Conservation (phyloP, 2,797 vertebrate species). For the Etheostoma perlongum region DNA sequence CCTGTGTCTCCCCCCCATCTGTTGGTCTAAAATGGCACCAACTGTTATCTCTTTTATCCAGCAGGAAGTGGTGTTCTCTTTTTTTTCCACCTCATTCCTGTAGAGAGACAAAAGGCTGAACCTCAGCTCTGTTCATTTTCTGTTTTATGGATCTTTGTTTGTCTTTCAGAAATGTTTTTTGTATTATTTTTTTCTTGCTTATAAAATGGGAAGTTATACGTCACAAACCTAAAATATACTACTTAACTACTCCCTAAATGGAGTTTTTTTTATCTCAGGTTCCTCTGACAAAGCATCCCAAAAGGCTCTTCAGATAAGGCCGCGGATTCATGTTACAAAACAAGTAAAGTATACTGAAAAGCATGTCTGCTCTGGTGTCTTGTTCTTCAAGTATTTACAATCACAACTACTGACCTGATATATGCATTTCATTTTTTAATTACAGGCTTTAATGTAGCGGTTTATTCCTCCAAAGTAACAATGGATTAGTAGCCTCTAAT, state of each 20-base stretch:
- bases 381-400: slow-evolving; percentile 50
- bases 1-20: slow-evolving; percentile 35
- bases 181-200: slow-evolving; percentile 67
- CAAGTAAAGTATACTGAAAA: slow-evolving; percentile 85
- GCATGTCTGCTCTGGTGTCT: slow-evolving; percentile 67
- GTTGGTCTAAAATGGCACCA: slow-evolving; percentile 76
- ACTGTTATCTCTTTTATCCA: slow-evolving; percentile 77
- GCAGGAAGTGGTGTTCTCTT: slow-evolving; percentile 71
- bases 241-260: slow-evolving; percentile 79
- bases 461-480: not conserved
- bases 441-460: not conserved
- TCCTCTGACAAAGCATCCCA: slow-evolving; percentile 86
- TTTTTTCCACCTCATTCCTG: slow-evolving; percentile 70
- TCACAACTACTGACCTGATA: not conserved
- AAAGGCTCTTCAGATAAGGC: slow-evolving; percentile 82
- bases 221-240: slow-evolving; percentile 80
- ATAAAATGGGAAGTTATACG: slow-evolving; percentile 73
- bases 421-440: slow-evolving; percentile 2
- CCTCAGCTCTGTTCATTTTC: slow-evolving; percentile 78
- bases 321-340: slow-evolving; percentile 86
- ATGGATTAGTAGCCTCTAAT: not conserved
- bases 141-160: slow-evolving; percentile 71
- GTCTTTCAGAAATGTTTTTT: slow-evolving; percentile 73
- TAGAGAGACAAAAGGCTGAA: slow-evolving; percentile 78
- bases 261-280: slow-evolving; percentile 89